Evolutionary conservation across 2,888 invertebrate species (phyloP), one percentile per base, ranked within the genome.

Genomic region (Gortyna flavago): DNA sequence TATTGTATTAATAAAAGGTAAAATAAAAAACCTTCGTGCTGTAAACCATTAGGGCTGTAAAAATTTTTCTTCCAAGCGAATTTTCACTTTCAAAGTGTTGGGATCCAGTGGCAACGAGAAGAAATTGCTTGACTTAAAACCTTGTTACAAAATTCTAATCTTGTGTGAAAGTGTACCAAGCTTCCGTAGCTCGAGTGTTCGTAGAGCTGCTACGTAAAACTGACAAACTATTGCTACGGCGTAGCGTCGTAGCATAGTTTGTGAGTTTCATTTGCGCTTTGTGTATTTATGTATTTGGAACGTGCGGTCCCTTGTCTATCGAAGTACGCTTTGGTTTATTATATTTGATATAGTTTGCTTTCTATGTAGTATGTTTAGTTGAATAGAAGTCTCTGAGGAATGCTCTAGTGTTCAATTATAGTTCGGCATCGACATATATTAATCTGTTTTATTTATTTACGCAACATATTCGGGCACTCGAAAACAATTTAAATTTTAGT

Each of bases 61-160:
- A 78, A 79, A 86, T 90, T 87, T 89, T 88, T 89, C 84, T 87
- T 83, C 16, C n/a, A 70, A 83, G 77, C 82, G 79, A 89, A 88
- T 89, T 88, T 89, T 80, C 80, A 85, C 76, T 82, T 38, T 16
- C 29, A 18, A n/a, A 62, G 68, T 48, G 71, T 72, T 65, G 54
- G 62, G 62, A 54, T 18, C 48, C 79, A 81, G 65, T 81, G 64
- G 2, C 2, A 48, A 65, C 75, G 71, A 51, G n/a, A 75, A 81
- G 75, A 74, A 75, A 81, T 41, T 8, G 57, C 57, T 65, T 75
- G 48, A 57, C 25, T 73, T 77, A 59, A 72, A 67, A 57, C n/a
- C 59, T 77, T 72, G 41, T 73, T 74, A 66, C 41, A 51, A 62
- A 81, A 72, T 44, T 71, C 35, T 65, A 74, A 80, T 80, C 57